These are phyloP conservation scores for Lepidocyrtinus sp. DNA, from an alignment of 2,888 invertebrate genomes.

Conservation along the genomic window DNA sequence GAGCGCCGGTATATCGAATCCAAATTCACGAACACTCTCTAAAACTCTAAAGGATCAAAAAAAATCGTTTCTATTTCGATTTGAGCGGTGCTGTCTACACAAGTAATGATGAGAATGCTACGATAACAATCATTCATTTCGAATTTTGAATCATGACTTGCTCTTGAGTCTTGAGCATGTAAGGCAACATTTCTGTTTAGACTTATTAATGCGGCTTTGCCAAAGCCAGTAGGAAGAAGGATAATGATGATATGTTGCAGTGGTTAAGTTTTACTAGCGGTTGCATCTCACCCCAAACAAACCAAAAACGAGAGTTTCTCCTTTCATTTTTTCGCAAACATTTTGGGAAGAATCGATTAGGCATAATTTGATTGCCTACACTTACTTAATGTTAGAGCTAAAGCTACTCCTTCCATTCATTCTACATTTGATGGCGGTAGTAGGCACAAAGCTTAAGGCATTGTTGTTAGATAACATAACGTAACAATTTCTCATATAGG, in stretches of 20 bases:
- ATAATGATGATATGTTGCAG: too few relatives aligned
- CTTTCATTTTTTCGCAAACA: neutral
- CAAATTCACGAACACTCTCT: conserved; percentile 17
- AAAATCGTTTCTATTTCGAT: neutral
- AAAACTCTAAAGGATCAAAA: too few relatives aligned
- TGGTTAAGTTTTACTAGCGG: neutral
- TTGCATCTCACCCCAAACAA: conserved; percentile 6
- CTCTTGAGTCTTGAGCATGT: neutral
- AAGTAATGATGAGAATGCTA: too few relatives aligned
- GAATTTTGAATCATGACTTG: neutral
- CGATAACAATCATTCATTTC: conserved; percentile 20
- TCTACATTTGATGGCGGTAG: too few relatives aligned
- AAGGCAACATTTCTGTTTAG: neutral
- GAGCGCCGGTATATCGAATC: conserved; percentile 21
- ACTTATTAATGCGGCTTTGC: neutral
- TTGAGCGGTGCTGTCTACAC: too few relatives aligned
- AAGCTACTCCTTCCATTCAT: too few relatives aligned
- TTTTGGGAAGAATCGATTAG: neutral
- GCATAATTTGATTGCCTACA: too few relatives aligned
- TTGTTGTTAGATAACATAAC: too few relatives aligned
- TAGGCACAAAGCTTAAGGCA: too few relatives aligned
- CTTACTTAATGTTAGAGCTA: too few relatives aligned
- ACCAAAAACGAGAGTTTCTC: conserved; percentile 32
- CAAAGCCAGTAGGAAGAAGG: too few relatives aligned
- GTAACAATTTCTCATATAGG: too few relatives aligned